Evolutionary conservation across 2,113 vertebrate species (phyloP).

Genomic region (Pseudopodoces humilis): DNA sequence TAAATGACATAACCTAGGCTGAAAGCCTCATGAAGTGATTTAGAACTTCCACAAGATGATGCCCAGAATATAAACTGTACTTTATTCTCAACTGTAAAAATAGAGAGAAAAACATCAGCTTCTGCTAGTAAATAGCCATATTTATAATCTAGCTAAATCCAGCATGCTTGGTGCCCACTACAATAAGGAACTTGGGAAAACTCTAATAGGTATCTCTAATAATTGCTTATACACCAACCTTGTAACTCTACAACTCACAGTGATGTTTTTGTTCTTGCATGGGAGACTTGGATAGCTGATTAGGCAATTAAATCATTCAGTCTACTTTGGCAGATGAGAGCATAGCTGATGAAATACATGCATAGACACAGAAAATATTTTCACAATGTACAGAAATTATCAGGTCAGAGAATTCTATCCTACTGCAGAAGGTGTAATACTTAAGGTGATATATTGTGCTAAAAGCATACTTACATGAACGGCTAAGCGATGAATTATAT

Average conservation of each 20-base stretch:
- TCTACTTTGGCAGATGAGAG: neutral
- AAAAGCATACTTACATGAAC: neutral
- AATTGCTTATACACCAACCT: neutral
- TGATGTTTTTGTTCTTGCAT: neutral
- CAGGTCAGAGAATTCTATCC: neutral
- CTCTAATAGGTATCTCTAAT: neutral
- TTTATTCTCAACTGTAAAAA: conserved; percentile 61
- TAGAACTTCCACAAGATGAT: conserved; percentile 77
- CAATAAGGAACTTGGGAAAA: conserved; percentile 56
- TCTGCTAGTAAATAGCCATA: conserved; percentile 56
- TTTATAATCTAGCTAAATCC: conserved; percentile 60
- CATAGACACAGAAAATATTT: conserved; percentile 1
- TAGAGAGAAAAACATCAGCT: conserved; percentile 62
- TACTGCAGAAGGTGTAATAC: conserved; percentile 1
- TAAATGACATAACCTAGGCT: conserved; percentile 77
- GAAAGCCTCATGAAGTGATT: conserved; percentile 82
- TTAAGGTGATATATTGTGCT: neutral
- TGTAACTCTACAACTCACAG: neutral
- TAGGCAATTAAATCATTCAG: conserved; percentile 22
- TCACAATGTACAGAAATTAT: neutral
- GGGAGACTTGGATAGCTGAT: neutral
- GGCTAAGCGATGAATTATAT: neutral
- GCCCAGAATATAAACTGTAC: conserved; percentile 67
- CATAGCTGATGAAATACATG: neutral
- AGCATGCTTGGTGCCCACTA: conserved; percentile 13